A percentile compares a stretch with the other conserved stretches of the same genome.
These are phyloP conservation scores for Thalassophryne amazonica DNA, from an alignment of 2,797 vertebrate species.

Conservation along the genomic window DNA sequence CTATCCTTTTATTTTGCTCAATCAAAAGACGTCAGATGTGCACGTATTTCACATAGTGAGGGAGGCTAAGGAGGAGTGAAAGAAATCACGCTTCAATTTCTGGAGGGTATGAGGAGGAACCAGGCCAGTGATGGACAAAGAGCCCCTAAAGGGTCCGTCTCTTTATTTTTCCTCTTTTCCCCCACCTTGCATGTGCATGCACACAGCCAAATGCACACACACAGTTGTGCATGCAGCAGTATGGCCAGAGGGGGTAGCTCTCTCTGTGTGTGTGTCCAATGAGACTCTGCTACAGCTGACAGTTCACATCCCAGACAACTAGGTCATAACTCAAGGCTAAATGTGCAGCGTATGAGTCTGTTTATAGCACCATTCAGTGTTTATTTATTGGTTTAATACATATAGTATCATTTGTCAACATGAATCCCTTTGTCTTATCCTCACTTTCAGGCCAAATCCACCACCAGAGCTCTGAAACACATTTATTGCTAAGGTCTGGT, in stretches of 20 bases:
- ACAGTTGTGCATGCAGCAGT: constrained; percentile 20
- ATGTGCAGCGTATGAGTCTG: constrained; percentile 33
- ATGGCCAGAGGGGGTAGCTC: constrained; percentile 55
- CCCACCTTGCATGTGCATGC: background rate
- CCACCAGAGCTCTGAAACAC: constrained; percentile 29
- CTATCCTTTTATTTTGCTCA: constrained; percentile 33
- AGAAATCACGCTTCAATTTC: constrained; percentile 35
- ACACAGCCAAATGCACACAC: constrained; percentile 9
- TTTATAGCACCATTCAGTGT: background rate
- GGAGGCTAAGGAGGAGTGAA: constrained; percentile 44
- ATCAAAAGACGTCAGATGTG: too few species aligned
- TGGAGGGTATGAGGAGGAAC: constrained; percentile 52
- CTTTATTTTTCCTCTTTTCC: background rate
- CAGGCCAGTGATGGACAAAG: constrained; percentile 59
- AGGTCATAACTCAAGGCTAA: constrained; percentile 72
- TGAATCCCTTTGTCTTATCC: constrained; percentile 25
- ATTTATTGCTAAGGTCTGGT: constrained; percentile 40
- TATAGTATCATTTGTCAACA: constrained; percentile 9
- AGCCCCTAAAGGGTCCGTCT: constrained; percentile 41
- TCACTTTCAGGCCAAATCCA: constrained; percentile 2
- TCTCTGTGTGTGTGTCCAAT: constrained; percentile 61
- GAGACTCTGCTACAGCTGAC: constrained; percentile 64
- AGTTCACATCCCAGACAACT: constrained; percentile 72
- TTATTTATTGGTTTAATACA: too few species aligned
- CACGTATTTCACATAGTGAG: constrained; percentile 10